These are phyloP conservation scores for Aurelia aurita DNA, from an alignment of 30 jellyfish, hydroid and myxozoan genomes.

Conservation along the genomic window DNA sequence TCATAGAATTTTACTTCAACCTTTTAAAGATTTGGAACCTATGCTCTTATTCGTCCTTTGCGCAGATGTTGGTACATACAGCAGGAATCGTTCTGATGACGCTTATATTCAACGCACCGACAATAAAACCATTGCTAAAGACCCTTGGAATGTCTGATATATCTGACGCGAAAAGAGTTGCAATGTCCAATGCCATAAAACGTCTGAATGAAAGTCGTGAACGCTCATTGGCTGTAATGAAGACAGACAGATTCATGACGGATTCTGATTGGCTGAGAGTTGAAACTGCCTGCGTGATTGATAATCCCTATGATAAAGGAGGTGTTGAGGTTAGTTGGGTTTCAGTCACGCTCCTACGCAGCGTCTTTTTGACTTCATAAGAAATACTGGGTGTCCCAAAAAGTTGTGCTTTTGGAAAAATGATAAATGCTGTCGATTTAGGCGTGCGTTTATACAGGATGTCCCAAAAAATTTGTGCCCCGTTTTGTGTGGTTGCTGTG, in stretches of 20 bases:
- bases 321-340: slow-evolving; percentile 42
- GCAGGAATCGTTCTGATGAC: slow-evolving; percentile 95
- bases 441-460: no score
- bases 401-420: no score
- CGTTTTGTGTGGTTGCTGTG: no score
- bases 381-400: no score
- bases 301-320: slow-evolving; percentile 82
- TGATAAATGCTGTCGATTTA: no score
- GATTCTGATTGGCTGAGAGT: slow-evolving; percentile 96
- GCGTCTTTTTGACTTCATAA: no score
- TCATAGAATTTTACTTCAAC: no score
- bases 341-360: no score
- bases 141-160: slow-evolving; percentile 92
- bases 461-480: no score
- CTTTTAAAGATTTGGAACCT: no score
- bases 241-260: slow-evolving; percentile 93
- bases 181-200: slow-evolving; percentile 91
- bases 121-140: slow-evolving; percentile 79
- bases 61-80: slow-evolving; percentile 87
- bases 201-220: slow-evolving; percentile 77
- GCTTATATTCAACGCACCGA: slow-evolving; percentile 79
- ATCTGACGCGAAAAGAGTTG: slow-evolving; percentile 88
- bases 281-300: slow-evolving; percentile 74
- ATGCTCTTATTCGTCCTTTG: not conserved
- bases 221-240: slow-evolving; percentile 82